phyloP scores from a whole-genome alignment of 2,888 invertebrate species.

The Agonopterix arenella region DNA sequence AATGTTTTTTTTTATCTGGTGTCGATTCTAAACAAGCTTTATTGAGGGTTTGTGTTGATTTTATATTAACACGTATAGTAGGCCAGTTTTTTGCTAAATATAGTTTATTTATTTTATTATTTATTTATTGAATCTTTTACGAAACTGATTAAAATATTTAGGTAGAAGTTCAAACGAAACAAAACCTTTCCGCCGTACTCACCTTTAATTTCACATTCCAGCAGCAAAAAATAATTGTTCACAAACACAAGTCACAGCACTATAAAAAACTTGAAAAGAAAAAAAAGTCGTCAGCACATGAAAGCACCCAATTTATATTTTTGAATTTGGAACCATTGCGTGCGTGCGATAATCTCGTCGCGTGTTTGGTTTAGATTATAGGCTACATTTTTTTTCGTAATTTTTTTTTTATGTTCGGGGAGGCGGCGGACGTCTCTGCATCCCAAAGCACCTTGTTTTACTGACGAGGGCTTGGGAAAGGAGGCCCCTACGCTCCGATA shows the following conservation, averaged over 20 bases:
- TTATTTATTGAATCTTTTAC: too few species aligned
- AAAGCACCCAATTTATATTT: conserved; percentile 16
- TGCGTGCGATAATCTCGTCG: conserved; percentile 15
- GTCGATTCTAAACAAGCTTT: too few species aligned
- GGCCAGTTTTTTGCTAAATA: too few species aligned
- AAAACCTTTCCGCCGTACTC: too few species aligned
- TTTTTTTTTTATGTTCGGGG: conserved; percentile 31
- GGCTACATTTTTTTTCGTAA: conserved; percentile 56
- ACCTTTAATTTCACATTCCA: too few species aligned
- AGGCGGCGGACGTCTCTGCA: conserved; percentile 23
- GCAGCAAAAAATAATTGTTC: too few species aligned
- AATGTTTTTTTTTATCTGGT: too few species aligned
- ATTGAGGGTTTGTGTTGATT: too few species aligned
- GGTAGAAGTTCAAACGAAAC: too few species aligned
- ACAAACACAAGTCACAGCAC: conserved; percentile 11
- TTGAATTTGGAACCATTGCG: conserved; percentile 20
- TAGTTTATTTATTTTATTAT: too few species aligned
- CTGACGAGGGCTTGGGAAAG: conserved; percentile 41
- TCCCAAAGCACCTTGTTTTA: conserved; percentile 36
- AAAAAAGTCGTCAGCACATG: conserved; percentile 13
- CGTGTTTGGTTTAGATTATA: conserved; percentile 20
- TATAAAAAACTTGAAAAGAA: conserved; percentile 11
- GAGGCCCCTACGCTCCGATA: conserved; percentile 55
- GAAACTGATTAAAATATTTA: too few species aligned
- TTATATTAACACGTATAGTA: too few species aligned